A percentile compares a stretch with the other conserved stretches of the same genome.
Evolutionary conservation across 2,797 vertebrate species (phyloP).

Genomic region (Meda fulgida): DNA sequence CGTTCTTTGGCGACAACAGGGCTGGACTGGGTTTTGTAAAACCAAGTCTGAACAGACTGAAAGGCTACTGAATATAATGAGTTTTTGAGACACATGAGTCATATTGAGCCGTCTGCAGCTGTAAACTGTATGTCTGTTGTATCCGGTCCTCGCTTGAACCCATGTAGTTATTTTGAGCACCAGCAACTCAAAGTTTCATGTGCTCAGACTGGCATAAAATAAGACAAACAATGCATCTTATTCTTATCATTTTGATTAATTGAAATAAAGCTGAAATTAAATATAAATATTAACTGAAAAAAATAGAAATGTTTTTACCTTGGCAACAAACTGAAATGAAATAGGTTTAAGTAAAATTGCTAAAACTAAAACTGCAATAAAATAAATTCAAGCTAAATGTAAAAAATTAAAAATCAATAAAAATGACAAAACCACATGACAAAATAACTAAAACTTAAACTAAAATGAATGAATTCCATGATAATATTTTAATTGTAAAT

Average conservation of each 20-base stretch:
- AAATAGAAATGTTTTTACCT: neutral
- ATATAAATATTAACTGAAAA: neutral
- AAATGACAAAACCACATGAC: neutral
- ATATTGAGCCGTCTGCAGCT: neutral
- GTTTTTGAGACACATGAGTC: slow-evolving; percentile 1
- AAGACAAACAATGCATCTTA: neutral
- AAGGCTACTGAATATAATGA: neutral
- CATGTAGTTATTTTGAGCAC: neutral
- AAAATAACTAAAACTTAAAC: neutral
- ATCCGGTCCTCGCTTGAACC: neutral
- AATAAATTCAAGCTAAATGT: neutral
- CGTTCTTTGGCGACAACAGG: slow-evolving; percentile 18
- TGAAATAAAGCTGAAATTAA: neutral
- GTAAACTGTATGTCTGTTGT: slow-evolving; percentile 12
- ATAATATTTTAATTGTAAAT: neutral
- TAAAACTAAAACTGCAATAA: too few species aligned
- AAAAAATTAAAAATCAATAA: neutral
- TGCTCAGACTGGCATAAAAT: neutral
- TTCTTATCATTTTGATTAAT: neutral
- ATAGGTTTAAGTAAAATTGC: neutral
- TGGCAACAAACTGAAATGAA: neutral
- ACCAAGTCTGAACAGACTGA: neutral
- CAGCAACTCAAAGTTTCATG: neutral
- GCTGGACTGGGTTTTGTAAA: slow-evolving; percentile 21
- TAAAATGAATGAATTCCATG: neutral